These are phyloP conservation scores for Montipora cactus DNA, from an alignment of 64 coral and sea anemone species.

Conservation along the genomic window DNA sequence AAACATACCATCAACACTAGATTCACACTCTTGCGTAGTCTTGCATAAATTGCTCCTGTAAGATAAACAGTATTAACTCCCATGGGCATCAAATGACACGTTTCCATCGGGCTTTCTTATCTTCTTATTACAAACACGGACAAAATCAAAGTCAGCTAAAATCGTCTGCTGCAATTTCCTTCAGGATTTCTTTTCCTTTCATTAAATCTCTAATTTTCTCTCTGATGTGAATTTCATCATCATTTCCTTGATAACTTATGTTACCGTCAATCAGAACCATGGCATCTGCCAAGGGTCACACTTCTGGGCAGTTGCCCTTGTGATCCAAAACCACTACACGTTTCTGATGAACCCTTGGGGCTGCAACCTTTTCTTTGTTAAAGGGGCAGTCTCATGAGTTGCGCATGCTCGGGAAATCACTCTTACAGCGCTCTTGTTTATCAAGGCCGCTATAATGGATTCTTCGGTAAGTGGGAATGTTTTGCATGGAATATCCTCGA, in stretches of 20 bases:
- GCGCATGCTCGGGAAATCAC: too few relatives aligned
- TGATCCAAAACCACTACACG: conserved; percentile 29
- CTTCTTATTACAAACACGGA: conserved; percentile 43
- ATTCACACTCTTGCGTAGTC: background rate
- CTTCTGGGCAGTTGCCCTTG: conserved; percentile 30
- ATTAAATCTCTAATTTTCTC: conserved; percentile 51
- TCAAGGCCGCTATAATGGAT: too few relatives aligned
- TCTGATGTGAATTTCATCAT: conserved; percentile 46
- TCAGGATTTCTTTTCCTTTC: conserved; percentile 50
- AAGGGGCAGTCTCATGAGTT: too few relatives aligned
- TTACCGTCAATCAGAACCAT: conserved; percentile 48
- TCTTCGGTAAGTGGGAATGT: too few relatives aligned
- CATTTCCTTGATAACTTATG: conserved; percentile 51
- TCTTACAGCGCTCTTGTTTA: too few relatives aligned
- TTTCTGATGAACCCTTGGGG: conserved; percentile 41
- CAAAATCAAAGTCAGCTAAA: conserved; percentile 41
- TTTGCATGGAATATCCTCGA: too few relatives aligned
- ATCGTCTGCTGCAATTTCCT: conserved; percentile 14
- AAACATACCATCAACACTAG: conserved; percentile 20
- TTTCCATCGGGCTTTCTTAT: conserved; percentile 53
- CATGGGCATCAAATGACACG: conserved; percentile 42
- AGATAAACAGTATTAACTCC: conserved; percentile 46
- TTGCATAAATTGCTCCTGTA: conserved; percentile 53
- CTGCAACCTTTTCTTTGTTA: conserved; percentile 20
- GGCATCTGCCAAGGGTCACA: conserved; percentile 30